Base-by-base conservation (phyloP, 2,888 invertebrate species). In the Spatulosminthurus flaviceps region DNA sequence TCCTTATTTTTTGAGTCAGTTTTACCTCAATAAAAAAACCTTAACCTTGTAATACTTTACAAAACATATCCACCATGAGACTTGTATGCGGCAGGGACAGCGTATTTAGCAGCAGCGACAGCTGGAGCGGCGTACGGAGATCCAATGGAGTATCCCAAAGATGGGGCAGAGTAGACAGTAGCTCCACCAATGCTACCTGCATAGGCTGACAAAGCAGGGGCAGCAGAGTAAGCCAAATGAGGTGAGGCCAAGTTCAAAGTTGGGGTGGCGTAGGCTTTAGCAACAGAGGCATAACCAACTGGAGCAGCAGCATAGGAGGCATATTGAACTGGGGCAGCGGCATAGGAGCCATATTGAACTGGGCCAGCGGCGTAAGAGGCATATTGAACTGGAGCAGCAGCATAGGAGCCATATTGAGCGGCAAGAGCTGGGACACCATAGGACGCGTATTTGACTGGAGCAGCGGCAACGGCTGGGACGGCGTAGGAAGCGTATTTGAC, bases 61-160 rank as follows among this genome's bases (percentile, higher is more conserved):
- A 11, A 16, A 51, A 19, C 5, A 19, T 51, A 51, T 51, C 51
- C 51, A 51, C 19, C 51, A n/a, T 34, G 34, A 34, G 51, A 9
- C 51, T 51, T 51, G 51, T 11, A 22, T 4, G 26, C 75, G 13
- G 26, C 66, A 26, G 78, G 72, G 26, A 66, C 79, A n/a, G 67
- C 73, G 51, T 73, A 73, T n/a, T 64, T 67, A 60, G 81, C 81
- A 42, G 43, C 72, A 11, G 22, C n/a, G 29, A 16, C 76, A 42
- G 28, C 60, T 51, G 24, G 75, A 24, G 61, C 61, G 16, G 29
- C 61, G 4, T 1, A 11, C 22, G 64, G 64, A 16, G 64, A n/a
- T 72, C 84, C 84, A 64, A 84, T 78, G 51, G 80, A 80, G 81
- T 83, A 84, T 64, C 84, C 84, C 19, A 84, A 79, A 64, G 83